Evolutionary conservation across 2,888 invertebrate genomes (phyloP), one percentile per base, ranked within the genome.

Genomic region (Iphiclides podalirius): DNA sequence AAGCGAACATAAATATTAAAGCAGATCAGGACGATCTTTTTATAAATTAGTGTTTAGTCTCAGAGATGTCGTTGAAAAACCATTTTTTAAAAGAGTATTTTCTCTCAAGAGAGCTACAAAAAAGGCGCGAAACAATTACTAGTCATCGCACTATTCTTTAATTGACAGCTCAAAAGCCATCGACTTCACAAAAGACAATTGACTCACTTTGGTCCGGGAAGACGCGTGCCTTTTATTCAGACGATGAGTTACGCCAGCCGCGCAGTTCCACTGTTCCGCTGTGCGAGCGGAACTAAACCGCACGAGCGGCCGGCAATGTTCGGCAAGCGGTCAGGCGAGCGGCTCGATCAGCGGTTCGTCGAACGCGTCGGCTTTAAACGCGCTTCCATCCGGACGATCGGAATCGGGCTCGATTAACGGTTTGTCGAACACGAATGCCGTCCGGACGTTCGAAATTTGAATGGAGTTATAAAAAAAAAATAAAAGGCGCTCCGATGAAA

Each of bases 401-500:
- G n/a, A n/a, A n/a, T n/a, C n/a, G n/a, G 13, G 14, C 20, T 14
- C 26, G 14, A 8, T 15, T 14, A 35, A 14, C 16, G 8, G 16
- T 38, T 26, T 36, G 17, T 16, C 34, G 16, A 37, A 20, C 20
- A 6, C 20, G 20, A 4, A 4, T 3, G 20, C 20, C 6, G 6
- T 41, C 4, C 41, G 31, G 15, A 17, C 23, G 31, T 33, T 23
- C 42, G 48, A 42, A 48, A 48, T 38, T 23, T 11, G 42, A 31
- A 33, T 43, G 34, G 23, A 39, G 43, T 33, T n/a, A n/a, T n/a
- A n/a, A n/a, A n/a, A n/a, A n/a, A n/a, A n/a, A n/a, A 43, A 43
- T 34, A 34, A 31, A 39, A 47, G 33, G 37, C 31, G 38, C 43
- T 14, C 23, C 23, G 15, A 43, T 34, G 49, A 49, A 49, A 49